phyloP scores from a whole-genome alignment of 2,797 vertebrate species.

The Crocidura indochinensis region DNA sequence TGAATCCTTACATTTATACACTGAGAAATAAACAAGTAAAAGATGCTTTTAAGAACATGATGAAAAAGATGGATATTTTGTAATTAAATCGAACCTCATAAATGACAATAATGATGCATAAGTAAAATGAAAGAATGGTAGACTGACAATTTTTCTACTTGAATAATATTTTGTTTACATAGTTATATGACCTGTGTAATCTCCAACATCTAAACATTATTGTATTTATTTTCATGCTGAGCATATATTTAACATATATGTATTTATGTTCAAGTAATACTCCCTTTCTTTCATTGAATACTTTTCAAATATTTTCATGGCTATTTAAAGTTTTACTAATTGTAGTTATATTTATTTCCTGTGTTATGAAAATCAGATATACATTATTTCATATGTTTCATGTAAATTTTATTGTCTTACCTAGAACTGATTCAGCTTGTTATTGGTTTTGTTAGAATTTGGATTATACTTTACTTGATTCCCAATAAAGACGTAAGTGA shows the following conservation, averaged over 20 bases:
- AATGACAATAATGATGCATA: background rate
- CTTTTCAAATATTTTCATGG: constrained; percentile 1
- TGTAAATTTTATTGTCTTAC: background rate
- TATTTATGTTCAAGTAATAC: background rate
- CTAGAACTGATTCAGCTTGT: background rate
- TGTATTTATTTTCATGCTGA: background rate
- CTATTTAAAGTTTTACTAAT: background rate
- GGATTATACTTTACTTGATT: background rate
- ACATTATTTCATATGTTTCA: background rate
- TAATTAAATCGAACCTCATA: constrained; percentile 31
- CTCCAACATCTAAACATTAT: background rate
- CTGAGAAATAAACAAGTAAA: constrained; percentile 61
- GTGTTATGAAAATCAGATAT: background rate
- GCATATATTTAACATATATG: background rate
- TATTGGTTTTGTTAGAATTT: background rate
- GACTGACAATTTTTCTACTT: background rate
- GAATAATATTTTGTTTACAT: background rate
- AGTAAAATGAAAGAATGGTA: background rate
- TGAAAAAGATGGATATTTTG: constrained; percentile 54
- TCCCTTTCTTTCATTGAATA: background rate
- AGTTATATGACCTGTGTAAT: background rate
- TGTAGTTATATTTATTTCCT: background rate
- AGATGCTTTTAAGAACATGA: constrained; percentile 66
- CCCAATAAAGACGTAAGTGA: background rate
- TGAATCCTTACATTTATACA: constrained; percentile 84